Base-by-base conservation (phyloP, 1,140 invertebrate genomes). In the Leucophenga varia region DNA sequence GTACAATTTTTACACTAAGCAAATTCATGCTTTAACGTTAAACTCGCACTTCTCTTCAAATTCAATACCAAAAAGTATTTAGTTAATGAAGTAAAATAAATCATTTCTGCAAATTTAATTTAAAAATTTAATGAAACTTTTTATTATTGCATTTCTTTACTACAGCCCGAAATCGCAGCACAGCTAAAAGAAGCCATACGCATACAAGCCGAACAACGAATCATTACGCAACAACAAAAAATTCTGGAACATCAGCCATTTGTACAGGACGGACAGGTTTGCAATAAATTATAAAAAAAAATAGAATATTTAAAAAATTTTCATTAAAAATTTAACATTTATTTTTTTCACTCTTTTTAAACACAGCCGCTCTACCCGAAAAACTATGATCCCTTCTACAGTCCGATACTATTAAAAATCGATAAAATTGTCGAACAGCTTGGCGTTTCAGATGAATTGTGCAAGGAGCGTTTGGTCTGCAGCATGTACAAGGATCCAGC, bases 401-500 rank as follows among this genome's bases (percentile, higher is more conserved):
- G 84, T n/a, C 82, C 85, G 5, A 85, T 92, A 32, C 61, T 91
- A 14, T 79, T 83, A 3, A 84, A 82, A 61, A 82, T 93, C 7
- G 88, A 91, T 55, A 81, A 83, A 6, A 85, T 91, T 31, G 82
- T 91, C 22, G 75, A 67, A 6, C 82, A 86, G 32, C 69, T 91
- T 32, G 84, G 84, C 17, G 79, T 82, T 1, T 68, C 63, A 1
- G 88, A 89, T 3, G 84, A 87, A 53, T 79, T 79, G 0, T 93
- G 90, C 68, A 80, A 81, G 45, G 87, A 91, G 60, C 77, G 87
- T 54, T 80, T 90, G 2, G 82, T 91, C 2, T 93, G 89, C 71
- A 85, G 84, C 48, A 84, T 91, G 80, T 93, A 92, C 76, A 87
- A 87, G 60, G 86, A 86, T 61, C 90, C 89, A 2, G 72, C 79